Evolutionary conservation across 2,113 vertebrate species (phyloP).

Genomic region (Neolamprologus fasciatus): DNA sequence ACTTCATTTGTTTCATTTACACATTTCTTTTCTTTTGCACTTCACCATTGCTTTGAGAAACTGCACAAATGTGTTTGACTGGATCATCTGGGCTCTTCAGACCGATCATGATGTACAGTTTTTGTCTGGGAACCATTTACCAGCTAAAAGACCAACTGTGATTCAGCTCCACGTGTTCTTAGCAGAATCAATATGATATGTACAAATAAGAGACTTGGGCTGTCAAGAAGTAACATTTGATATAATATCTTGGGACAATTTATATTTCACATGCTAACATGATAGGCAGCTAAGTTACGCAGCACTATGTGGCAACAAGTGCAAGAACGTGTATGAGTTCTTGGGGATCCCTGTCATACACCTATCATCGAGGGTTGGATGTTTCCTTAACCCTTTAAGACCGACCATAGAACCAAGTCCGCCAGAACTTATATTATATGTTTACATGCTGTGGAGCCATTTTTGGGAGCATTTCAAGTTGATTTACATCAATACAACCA

Average conservation of each 20-base stretch:
- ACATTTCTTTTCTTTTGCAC: neutral
- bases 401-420: rapidly evolving
- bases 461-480: no score
- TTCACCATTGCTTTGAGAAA: neutral
- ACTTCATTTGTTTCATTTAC: rapidly evolving
- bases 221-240: neutral
- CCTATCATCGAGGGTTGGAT: rapidly evolving
- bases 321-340: neutral
- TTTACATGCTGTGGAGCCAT: no score
- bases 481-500: no score
- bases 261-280: neutral
- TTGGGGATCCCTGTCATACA: rapidly evolving
- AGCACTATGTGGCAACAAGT: neutral
- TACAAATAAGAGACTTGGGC: rapidly evolving
- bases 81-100: rapidly evolving
- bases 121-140: neutral
- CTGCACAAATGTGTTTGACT: neutral
- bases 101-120: neutral
- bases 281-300: rapidly evolving
- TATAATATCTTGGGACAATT: neutral
- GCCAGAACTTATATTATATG: no score
- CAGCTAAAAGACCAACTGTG: neutral
- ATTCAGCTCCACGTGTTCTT: neutral
- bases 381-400: rapidly evolving
- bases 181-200: rapidly evolving